phyloP scores from a whole-genome alignment of 2,797 vertebrate genomes.

The Typhlichthys eigenmanni region DNA sequence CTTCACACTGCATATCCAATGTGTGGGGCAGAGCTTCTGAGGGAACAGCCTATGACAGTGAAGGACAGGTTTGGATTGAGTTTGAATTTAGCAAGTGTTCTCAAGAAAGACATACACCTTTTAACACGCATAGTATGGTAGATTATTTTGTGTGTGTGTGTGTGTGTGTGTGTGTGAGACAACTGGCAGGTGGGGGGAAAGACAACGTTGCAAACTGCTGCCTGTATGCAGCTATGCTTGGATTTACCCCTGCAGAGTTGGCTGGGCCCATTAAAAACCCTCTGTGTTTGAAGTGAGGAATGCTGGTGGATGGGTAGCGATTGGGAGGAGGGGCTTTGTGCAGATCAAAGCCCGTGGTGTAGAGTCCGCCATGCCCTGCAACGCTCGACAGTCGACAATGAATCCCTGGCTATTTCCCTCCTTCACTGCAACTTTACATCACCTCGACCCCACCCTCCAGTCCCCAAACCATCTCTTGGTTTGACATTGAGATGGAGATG shows the following conservation, averaged over 20 bases:
- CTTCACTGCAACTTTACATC: slow-evolving; percentile 53
- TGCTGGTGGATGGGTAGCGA: slow-evolving; percentile 58
- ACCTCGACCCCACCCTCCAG: slow-evolving; percentile 27
- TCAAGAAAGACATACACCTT: slow-evolving; percentile 8
- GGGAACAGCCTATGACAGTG: no score
- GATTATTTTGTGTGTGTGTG: slow-evolving; percentile 1
- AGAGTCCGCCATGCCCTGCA: no score
- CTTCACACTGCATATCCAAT: no score
- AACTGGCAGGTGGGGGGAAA: no score
- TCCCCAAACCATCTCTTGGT: slow-evolving; percentile 3
- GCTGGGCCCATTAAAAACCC: slow-evolving; percentile 42
- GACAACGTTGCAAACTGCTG: slow-evolving; percentile 9
- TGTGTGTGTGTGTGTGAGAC: no score
- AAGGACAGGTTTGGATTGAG: no score
- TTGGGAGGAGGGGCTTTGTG: slow-evolving; percentile 43
- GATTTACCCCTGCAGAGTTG: slow-evolving; percentile 29
- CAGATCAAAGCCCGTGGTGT: slow-evolving; percentile 67
- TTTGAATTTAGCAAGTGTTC: no score
- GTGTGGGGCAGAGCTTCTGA: no score
- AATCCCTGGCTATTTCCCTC: slow-evolving; percentile 67
- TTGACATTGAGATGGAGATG: no score
- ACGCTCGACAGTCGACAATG: slow-evolving; percentile 52
- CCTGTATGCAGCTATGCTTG: slow-evolving; percentile 23
- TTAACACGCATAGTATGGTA: slow-evolving; percentile 17
- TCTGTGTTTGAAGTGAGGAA: slow-evolving; percentile 63